These are phyloP conservation scores for Uropetala carovei DNA, from an alignment of 2,888 invertebrate genomes.

Conservation along the genomic window DNA sequence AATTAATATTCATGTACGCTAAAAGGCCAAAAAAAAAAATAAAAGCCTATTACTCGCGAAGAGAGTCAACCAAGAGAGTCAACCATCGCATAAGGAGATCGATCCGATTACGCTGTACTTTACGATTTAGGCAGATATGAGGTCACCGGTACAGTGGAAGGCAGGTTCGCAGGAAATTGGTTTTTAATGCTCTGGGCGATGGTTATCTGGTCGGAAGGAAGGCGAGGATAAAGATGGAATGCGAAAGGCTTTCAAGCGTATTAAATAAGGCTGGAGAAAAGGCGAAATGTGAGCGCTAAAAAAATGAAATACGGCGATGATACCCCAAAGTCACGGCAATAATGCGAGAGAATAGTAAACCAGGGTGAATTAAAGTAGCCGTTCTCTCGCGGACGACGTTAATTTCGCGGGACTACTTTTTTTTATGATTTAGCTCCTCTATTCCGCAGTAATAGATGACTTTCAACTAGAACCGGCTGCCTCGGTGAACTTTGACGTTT, in stretches of 20 bases:
- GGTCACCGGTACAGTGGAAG: not conserved
- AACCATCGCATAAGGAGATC: not conserved
- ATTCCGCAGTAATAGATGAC: not conserved
- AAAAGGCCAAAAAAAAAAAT: not conserved
- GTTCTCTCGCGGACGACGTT: not conserved
- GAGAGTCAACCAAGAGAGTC: not conserved
- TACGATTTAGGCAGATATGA: not conserved
- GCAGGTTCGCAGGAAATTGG: not conserved
- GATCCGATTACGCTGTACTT: not conserved
- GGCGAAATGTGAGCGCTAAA: not conserved
- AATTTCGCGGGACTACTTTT: not conserved
- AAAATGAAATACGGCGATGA: not conserved
- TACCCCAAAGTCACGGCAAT: not conserved
- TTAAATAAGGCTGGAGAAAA: not conserved
- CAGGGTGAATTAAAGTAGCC: not conserved
- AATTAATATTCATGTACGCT: not conserved
- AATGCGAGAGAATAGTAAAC: not conserved
- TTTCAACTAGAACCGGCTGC: not conserved
- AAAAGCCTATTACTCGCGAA: not conserved
- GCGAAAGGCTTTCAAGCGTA: not conserved
- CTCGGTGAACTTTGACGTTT: not conserved
- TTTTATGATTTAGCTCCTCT: not conserved
- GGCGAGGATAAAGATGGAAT: not conserved
- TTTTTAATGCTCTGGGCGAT: conserved; percentile 30
- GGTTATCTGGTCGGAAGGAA: not conserved